These are phyloP conservation scores for Patella ulyssiponensis DNA, from an alignment of 2,888 invertebrate species.

Conservation along the genomic window DNA sequence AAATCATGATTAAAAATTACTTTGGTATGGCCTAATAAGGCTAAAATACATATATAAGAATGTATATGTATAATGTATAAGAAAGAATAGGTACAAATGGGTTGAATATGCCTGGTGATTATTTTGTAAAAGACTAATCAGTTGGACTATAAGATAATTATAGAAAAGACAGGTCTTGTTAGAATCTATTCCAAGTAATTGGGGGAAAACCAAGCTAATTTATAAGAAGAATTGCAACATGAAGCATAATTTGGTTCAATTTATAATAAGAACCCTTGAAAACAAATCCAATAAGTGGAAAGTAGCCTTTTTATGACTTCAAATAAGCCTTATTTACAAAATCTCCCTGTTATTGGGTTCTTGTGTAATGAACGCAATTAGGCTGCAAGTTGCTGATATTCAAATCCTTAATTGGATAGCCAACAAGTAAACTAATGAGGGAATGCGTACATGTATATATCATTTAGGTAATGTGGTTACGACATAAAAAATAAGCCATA, in stretches of 20 bases:
- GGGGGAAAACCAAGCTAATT: slow-evolving; percentile 9
- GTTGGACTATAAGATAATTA: too few relatives aligned
- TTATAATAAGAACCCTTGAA: not conserved
- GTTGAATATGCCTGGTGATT: too few relatives aligned
- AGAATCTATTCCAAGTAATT: slow-evolving; percentile 7
- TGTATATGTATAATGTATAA: too few relatives aligned
- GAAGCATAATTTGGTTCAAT: slow-evolving; percentile 5
- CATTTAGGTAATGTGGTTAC: not conserved
- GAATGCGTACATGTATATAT: slow-evolving; percentile 1
- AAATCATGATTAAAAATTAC: too few relatives aligned
- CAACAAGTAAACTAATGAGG: slow-evolving; percentile 9
- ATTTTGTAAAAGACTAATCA: too few relatives aligned
- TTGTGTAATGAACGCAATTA: slow-evolving; percentile 12
- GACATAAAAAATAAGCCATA: too few relatives aligned
- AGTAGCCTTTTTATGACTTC: slow-evolving; percentile 7
- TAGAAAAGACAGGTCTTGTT: not conserved
- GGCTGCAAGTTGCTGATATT: slow-evolving; percentile 5
- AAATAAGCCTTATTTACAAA: slow-evolving; percentile 12
- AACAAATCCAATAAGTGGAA: slow-evolving; percentile 3
- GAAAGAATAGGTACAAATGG: too few relatives aligned
- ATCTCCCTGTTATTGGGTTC: slow-evolving; percentile 3
- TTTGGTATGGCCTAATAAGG: too few relatives aligned
- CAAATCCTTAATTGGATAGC: slow-evolving; percentile 7
- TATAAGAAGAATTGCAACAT: not conserved
- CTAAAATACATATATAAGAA: too few relatives aligned